These are phyloP conservation scores for Nomada fucata DNA, from an alignment of 2,888 invertebrate genomes.

Conservation along the genomic window DNA sequence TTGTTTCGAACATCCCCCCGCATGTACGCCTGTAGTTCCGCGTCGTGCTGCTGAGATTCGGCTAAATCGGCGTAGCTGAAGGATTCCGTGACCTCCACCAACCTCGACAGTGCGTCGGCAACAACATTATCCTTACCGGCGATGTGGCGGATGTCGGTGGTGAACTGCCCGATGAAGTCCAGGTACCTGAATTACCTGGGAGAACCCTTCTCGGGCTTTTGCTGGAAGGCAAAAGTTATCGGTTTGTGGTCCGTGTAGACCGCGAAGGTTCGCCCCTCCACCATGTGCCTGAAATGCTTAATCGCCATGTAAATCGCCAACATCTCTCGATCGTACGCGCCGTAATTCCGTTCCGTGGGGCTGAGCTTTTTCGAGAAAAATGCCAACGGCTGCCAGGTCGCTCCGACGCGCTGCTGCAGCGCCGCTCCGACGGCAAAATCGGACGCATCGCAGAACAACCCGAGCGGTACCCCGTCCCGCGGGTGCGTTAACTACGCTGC, in stretches of 20 bases:
- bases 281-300: slow-evolving; percentile 28
- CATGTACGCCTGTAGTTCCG: no score
- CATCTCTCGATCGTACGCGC: slow-evolving; percentile 4
- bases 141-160: slow-evolving; percentile 31
- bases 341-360: not conserved
- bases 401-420: slow-evolving; percentile 33
- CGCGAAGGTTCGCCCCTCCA: slow-evolving; percentile 38
- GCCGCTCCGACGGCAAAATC: slow-evolving; percentile 42
- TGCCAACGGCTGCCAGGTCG: slow-evolving; percentile 35
- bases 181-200: slow-evolving; percentile 71
- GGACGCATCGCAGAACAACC: not conserved
- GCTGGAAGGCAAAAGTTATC: slow-evolving; percentile 28
- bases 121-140: slow-evolving; percentile 29
- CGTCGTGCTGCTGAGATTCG: no score
- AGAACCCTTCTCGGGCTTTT: slow-evolving; percentile 59
- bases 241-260: slow-evolving; percentile 10
- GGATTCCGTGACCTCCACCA: not conserved
- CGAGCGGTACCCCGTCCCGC: not conserved
- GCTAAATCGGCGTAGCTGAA: not conserved
- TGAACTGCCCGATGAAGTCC: slow-evolving; percentile 36
- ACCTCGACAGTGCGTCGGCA: slow-evolving; percentile 30
- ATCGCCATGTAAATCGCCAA: not conserved
- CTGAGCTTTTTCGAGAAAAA: not conserved
- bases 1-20: no score
- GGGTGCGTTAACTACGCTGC: not conserved